A percentile compares a stretch with the other conserved stretches of the same genome.
These are phyloP conservation scores for Amblyjoppa proteus DNA, from an alignment of 2,888 invertebrate species.

Conservation along the genomic window DNA sequence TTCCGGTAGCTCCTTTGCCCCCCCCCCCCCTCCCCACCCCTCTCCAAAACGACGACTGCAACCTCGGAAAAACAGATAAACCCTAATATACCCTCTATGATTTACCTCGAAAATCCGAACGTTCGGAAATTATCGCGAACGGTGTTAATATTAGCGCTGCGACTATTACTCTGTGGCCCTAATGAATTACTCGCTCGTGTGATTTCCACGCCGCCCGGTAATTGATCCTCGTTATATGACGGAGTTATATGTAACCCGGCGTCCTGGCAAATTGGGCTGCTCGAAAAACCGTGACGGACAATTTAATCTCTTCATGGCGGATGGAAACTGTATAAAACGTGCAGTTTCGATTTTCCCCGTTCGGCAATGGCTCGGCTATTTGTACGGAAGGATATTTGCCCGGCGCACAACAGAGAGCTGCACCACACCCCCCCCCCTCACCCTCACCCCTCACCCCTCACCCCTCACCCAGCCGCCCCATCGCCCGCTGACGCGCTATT, in stretches of 20 bases:
- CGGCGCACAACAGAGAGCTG: neutral
- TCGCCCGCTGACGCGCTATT: neutral
- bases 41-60: neutral
- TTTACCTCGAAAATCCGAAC: neutral
- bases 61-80: neutral
- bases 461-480: too few species aligned
- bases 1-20: constrained; percentile 63
- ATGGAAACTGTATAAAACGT: constrained; percentile 37
- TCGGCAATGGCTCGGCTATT: constrained; percentile 8
- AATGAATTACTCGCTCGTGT: constrained; percentile 46
- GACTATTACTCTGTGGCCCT: constrained; percentile 24
- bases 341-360: constrained; percentile 11
- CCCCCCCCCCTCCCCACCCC: too few species aligned
- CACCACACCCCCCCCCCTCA: too few species aligned
- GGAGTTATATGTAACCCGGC: neutral
- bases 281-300: constrained; percentile 44
- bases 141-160: neutral
- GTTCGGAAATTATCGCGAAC: neutral
- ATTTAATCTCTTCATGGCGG: constrained; percentile 38
- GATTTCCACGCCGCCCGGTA: constrained; percentile 27
- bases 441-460: neutral
- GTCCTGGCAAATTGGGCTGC: constrained; percentile 18
- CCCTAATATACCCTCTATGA: neutral
- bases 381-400: constrained; percentile 14
- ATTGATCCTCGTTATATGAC: constrained; percentile 56